Evolutionary conservation across 2,888 invertebrate species (phyloP).

Genomic region (Girardia tigrina): DNA sequence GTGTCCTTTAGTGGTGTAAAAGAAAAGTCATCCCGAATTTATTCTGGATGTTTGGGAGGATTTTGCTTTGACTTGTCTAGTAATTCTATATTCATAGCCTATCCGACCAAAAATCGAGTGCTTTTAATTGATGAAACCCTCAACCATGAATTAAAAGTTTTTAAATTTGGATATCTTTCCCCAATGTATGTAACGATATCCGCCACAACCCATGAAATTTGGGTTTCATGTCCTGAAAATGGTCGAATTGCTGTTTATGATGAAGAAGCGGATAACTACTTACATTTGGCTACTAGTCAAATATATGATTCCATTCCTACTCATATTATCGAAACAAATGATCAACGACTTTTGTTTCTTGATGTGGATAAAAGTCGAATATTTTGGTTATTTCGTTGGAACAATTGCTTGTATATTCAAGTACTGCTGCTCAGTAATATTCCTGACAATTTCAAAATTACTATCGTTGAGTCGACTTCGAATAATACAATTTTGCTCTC

Average conservation of each 20-base stretch:
- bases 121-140: not conserved
- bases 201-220: not conserved
- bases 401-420: constrained; percentile 23
- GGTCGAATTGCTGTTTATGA: constrained; percentile 14
- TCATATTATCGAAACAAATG: not conserved
- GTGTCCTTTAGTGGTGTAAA: not conserved
- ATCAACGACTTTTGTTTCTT: not conserved
- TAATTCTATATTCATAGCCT: not conserved
- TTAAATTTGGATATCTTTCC: not conserved
- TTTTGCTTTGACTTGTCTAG: not conserved
- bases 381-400: constrained; percentile 6
- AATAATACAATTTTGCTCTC: not conserved
- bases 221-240: not conserved
- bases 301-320: not conserved
- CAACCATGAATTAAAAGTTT: not conserved
- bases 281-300: constrained; percentile 7
- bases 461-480: not conserved
- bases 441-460: not conserved
- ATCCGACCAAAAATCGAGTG: constrained; percentile 1
- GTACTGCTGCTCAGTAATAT: not conserved
- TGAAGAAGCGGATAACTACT: not conserved
- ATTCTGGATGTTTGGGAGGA: not conserved
- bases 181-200: not conserved
- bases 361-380: constrained; percentile 6
- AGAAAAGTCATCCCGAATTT: not conserved